Base-by-base conservation (phyloP, 1,140 invertebrate genomes). In the Brevipalpus yothersi region DNA sequence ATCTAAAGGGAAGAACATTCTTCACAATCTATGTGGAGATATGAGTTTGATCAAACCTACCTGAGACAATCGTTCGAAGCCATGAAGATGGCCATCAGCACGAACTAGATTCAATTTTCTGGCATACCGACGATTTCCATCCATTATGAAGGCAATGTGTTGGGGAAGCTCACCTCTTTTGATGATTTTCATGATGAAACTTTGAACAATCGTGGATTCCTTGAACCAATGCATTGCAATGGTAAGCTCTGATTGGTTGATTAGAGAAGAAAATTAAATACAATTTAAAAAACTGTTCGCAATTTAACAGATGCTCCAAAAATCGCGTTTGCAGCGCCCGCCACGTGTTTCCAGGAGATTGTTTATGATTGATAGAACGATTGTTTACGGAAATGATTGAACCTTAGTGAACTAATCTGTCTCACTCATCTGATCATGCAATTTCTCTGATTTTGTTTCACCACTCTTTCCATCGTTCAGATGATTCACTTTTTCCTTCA, bases 101-200 rank as follows among this genome's bases (percentile, higher is more conserved):
- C 81, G 83, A 41, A 80, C 72, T 1, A 91, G 75, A 19, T 83
- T 77, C 45, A 80, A 77, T 69, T 88, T 88, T 61, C 76, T 80
- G 1, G 95, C 95, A 76, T 81, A 99, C 64, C 95, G 75, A 61
- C 95, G 77, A 73, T 99, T 99, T 19, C 95, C 95, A 75, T 99
- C 95, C 91, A 98, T 96, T 58, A 98, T 96, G 69, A 98, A 82
- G 1, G 90, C 92, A 58, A 97, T 75, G 75, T 98, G 93, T 65
- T 79, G 77, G 0, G 93, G 93, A 62, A 97, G 74, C 21, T 78
- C 73, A 8, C 91, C 90, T 53, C 39, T 21, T 57, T 63, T 63
- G 8, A 67, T 41, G 4, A 65, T 59, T 51, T 60, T 61, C 9
- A 65, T 63, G n/a, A 60, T 58, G 41, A 66, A 58, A 12, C 53